A percentile compares a stretch with the other conserved stretches of the same genome.
phyloP scores from a whole-genome alignment of 2,888 invertebrate genomes.

The Xestia ashworthii region DNA sequence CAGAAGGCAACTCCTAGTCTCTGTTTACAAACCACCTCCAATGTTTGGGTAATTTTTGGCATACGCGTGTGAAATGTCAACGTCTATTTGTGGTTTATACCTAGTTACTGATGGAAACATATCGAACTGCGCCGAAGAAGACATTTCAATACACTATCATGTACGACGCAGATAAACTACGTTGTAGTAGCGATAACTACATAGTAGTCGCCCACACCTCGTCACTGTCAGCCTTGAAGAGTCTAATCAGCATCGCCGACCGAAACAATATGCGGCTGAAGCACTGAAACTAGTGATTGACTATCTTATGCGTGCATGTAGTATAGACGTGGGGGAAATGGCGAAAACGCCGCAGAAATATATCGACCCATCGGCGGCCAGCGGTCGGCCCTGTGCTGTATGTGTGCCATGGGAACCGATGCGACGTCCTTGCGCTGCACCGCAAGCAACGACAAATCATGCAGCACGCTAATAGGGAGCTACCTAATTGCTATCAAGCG shows the following conservation, averaged over 20 bases:
- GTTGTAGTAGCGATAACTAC: constrained; percentile 61
- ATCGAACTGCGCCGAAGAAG: constrained; percentile 23
- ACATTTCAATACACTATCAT: constrained; percentile 33
- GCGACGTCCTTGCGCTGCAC: constrained; percentile 80
- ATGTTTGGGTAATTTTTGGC: constrained; percentile 69
- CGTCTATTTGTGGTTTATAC: constrained; percentile 73
- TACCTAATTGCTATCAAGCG: constrained; percentile 48
- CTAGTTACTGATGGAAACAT: constrained; percentile 55
- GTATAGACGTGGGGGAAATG: constrained; percentile 72
- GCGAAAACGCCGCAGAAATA: constrained; percentile 87
- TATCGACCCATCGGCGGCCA: constrained; percentile 86
- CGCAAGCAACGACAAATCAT: constrained; percentile 70
- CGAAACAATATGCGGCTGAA: constrained; percentile 70
- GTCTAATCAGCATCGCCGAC: constrained; percentile 62
- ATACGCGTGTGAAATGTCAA: constrained; percentile 70
- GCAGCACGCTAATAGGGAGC: constrained; percentile 52
- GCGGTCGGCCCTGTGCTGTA: constrained; percentile 75
- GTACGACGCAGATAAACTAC: constrained; percentile 47
- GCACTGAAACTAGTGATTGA: constrained; percentile 66
- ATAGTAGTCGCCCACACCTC: constrained; percentile 68
- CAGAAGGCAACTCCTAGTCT: constrained; percentile 41
- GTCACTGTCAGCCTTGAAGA: constrained; percentile 72
- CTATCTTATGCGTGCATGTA: constrained; percentile 56
- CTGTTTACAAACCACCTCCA: constrained; percentile 74
- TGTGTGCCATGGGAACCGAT: constrained; percentile 80